Evolutionary conservation across 2,888 invertebrate species (phyloP).

Genomic region (Hydrotaea cyrtoneurina): DNA sequence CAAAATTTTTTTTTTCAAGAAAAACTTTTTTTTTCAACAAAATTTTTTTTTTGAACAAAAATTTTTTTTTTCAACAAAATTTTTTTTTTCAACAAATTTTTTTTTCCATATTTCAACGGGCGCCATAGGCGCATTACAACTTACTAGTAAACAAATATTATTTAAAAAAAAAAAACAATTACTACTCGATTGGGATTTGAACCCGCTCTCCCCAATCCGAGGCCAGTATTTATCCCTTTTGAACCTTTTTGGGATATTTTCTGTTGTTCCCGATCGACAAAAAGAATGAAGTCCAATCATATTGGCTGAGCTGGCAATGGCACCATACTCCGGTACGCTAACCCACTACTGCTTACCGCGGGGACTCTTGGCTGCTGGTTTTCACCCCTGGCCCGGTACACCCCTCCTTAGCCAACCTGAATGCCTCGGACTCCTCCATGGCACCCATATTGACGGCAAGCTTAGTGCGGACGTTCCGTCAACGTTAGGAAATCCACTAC

Average conservation of each 20-base stretch:
- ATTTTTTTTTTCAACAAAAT: too few relatives aligned
- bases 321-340: constrained; percentile 97
- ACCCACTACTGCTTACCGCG: constrained; percentile 98
- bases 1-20: too few relatives aligned
- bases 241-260: too few relatives aligned
- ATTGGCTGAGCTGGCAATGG: constrained; percentile 92
- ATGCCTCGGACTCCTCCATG: constrained; percentile 89
- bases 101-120: too few relatives aligned
- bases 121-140: too few relatives aligned
- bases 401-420: constrained; percentile 98
- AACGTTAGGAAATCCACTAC: constrained; percentile 82
- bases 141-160: too few relatives aligned
- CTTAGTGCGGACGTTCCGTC: constrained; percentile 98
- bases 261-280: constrained; percentile 79
- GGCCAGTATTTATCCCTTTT: neutral
- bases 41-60: too few relatives aligned
- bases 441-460: constrained; percentile 97
- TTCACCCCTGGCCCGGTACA: constrained; percentile 99
- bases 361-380: constrained; percentile 99
- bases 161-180: too few relatives aligned
- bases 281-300: constrained; percentile 89
- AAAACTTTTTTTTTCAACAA: too few relatives aligned
- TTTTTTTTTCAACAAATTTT: too few relatives aligned
- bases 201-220: neutral
- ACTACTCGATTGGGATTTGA: neutral